phyloP scores from a whole-genome alignment of 2,797 vertebrate genomes.

The Coranthus polyacanthus region DNA sequence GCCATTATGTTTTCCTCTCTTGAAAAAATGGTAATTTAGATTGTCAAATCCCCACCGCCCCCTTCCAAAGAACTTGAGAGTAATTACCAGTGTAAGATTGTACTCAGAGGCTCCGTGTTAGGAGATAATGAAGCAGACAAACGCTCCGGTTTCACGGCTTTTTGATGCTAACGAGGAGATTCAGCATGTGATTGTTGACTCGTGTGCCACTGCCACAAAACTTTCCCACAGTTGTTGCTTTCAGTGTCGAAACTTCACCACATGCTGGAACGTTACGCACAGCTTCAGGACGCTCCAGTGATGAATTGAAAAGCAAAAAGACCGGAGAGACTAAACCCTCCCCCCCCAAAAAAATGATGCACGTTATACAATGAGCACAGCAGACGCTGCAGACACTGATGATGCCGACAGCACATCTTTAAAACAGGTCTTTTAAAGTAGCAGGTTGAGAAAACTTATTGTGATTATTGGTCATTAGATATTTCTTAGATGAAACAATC shows the following conservation, averaged over 20 bases:
- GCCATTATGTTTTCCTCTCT: constrained; percentile 29
- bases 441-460: no score
- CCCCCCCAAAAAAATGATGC: no score
- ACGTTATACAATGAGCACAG: no score
- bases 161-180: constrained; percentile 63
- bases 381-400: no score
- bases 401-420: no score
- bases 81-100: constrained; percentile 58
- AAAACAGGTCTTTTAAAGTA: no score
- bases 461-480: no score
- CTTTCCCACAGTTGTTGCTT: constrained; percentile 10
- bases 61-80: constrained; percentile 39
- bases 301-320: not conserved
- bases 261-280: not conserved
- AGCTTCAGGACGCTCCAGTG: not conserved
- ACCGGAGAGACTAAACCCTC: no score
- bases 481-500: no score
- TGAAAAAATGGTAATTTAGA: constrained; percentile 40
- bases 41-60: constrained; percentile 14
- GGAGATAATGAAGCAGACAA: constrained; percentile 63
- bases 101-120: constrained; percentile 33
- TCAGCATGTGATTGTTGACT: constrained; percentile 45
- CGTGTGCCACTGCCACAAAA: not conserved
- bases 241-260: constrained; percentile 8
- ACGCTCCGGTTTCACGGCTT: constrained; percentile 39